Percentiles rank a stretch among this genome's conserved stretches.
phyloP scores from a whole-genome alignment of 2,888 invertebrate species.

The Heliothis peltigera region DNA sequence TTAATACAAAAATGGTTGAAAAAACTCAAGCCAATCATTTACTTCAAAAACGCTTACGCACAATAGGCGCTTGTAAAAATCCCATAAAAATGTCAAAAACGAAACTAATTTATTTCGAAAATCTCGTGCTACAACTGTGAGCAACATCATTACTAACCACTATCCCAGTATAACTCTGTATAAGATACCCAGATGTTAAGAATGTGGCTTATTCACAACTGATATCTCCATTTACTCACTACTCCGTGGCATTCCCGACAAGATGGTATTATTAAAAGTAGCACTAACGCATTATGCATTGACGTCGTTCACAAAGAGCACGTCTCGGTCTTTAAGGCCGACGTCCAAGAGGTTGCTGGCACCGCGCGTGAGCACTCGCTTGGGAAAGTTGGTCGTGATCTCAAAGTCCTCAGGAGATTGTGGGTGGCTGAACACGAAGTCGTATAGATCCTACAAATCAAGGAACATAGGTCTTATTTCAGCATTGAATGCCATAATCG shows the following conservation, averaged over 20 bases:
- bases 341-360: conserved; percentile 91
- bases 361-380: conserved; percentile 93
- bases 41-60: too few relatives aligned
- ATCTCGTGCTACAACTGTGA: conserved; percentile 1
- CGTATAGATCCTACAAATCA: conserved; percentile 95
- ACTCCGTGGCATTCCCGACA: conserved; percentile 26
- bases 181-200: conserved; percentile 1
- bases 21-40: not conserved
- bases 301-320: conserved; percentile 97
- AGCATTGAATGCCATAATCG: too few relatives aligned
- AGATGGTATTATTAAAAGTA: conserved; percentile 23
- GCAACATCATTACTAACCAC: not conserved
- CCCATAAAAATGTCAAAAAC: not conserved
- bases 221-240: conserved; percentile 22
- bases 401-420: conserved; percentile 97
- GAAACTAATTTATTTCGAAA: conserved; percentile 1
- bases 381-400: conserved; percentile 98
- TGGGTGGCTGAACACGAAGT: conserved; percentile 98
- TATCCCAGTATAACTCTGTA: not conserved
- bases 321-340: conserved; percentile 96
- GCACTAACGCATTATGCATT: conserved; percentile 91
- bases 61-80: not conserved
- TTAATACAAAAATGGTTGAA: not conserved
- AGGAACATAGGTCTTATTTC: not conserved
- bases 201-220: not conserved